Base-by-base conservation (phyloP, 2,888 invertebrate genomes). In the Polietes domitor region DNA sequence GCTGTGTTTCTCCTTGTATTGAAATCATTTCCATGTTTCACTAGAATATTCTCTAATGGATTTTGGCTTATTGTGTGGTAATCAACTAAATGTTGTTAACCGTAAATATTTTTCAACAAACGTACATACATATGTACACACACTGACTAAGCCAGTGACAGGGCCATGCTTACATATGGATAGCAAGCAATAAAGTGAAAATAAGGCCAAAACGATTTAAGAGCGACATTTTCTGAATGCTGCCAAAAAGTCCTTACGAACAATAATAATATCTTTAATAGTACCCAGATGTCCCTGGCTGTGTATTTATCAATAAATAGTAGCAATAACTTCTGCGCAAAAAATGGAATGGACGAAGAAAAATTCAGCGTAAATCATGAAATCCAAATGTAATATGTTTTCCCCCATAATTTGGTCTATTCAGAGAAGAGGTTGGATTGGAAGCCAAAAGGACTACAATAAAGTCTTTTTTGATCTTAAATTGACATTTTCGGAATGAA, bases 11-110 rank as follows among this genome's bases (percentile, higher is more conserved):
- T 21, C 55, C 53, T 47, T 21, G 71, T 74, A 75, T 80, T 85
- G 81, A 85, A 85, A 85, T 85, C 65, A 77, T 83, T 83, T 83
- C 41, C 85, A 80, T 85, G 81, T 85, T 85, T 65, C 77, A 75
- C 37, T 75, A 72, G 77, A 82, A 80, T 71, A 75, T 21, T 75
- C 77, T 78, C 79, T 85, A 85, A 85, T 83, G 83, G 85, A 83
- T 85, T 85, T 85, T 80, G 80, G 77, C 77, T 80, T 84, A 84
- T 80, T 80, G 80, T 84, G 80, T 80, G 83, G 83, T 76, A 83
- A 83, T 83, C 83, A 83, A 83, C 79, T 70, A 80, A 83, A 83
- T 76, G 47, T 55, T 82, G 37, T 72, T 74, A 76, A 80, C 41
- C 65, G 55, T 76, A 70, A 63, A 43, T 70, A 50, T 47, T 24